Conservation (phyloP, 2,888 invertebrate genomes). For the Yponomeuta cagnagella region DNA sequence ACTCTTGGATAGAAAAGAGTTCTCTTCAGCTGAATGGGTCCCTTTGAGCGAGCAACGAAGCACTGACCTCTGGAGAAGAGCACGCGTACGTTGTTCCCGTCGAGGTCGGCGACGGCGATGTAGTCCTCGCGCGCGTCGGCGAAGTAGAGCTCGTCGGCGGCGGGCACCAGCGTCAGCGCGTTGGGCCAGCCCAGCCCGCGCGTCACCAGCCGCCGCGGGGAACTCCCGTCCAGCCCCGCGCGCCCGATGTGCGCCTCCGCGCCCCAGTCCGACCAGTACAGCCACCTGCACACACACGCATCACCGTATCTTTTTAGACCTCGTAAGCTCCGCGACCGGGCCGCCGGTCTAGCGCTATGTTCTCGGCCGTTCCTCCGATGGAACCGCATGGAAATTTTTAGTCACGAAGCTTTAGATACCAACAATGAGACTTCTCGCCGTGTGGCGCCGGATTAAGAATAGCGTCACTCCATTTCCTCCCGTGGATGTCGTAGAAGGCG, state of each 20-base stretch:
- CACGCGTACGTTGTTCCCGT: constrained; percentile 82
- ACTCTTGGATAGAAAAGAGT: no score
- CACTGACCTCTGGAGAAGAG: constrained; percentile 79
- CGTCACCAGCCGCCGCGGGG: constrained; percentile 78
- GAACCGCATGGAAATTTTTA: no score
- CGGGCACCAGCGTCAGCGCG: constrained; percentile 85
- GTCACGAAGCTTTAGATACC: no score
- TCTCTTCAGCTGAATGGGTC: no score
- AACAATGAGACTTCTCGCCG: no score
- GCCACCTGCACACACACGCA: constrained; percentile 48
- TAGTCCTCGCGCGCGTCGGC: constrained; percentile 92
- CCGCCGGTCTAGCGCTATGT: no score
- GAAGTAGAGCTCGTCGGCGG: constrained; percentile 88
- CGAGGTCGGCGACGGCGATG: constrained; percentile 87
- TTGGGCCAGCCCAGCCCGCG: constrained; percentile 90
- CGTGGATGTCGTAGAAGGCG: no score
- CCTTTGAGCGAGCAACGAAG: no score
- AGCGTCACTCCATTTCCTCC: no score
- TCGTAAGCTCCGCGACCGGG: no score
- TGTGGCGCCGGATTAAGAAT: no score
- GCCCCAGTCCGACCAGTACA: constrained; percentile 95
- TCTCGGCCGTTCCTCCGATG: no score
- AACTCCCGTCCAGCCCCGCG: constrained; percentile 88
- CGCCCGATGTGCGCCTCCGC: constrained; percentile 86
- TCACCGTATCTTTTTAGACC: background rate